Percentiles rank a stretch among this genome's conserved stretches.
Evolutionary conservation across 2,113 vertebrate species (phyloP).

Genomic region (Tonatia bakeri): DNA sequence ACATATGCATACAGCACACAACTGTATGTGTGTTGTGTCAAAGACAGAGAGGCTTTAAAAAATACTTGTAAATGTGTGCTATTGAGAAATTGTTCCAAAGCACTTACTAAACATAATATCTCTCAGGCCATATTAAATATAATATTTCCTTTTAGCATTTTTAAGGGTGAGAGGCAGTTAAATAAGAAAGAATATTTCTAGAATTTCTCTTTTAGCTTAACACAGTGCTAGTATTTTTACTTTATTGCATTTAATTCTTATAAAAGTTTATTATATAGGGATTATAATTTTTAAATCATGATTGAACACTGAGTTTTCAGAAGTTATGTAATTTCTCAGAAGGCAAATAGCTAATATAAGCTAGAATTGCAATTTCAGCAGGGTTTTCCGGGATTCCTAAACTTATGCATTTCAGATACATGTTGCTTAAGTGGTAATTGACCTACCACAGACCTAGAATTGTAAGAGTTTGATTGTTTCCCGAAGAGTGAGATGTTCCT

Average conservation of each 20-base stretch:
- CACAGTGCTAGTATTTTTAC: background rate
- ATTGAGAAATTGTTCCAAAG: background rate
- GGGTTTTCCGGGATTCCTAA: background rate
- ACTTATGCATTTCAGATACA: background rate
- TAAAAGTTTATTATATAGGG: background rate
- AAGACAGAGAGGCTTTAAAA: background rate
- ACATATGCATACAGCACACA: background rate
- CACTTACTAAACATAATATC: background rate
- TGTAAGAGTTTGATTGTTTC: background rate
- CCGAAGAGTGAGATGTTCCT: background rate
- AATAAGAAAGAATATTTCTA: background rate
- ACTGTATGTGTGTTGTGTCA: background rate
- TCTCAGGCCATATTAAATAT: background rate
- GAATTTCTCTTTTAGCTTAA: background rate
- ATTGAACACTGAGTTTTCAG: background rate
- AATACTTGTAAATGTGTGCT: background rate
- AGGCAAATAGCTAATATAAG: background rate
- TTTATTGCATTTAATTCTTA: background rate
- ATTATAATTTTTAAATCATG: background rate
- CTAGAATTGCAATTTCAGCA: background rate
- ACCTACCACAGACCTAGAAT: background rate
- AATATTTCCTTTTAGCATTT: background rate
- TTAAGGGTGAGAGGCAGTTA: background rate
- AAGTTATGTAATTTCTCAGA: background rate
- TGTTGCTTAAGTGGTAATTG: background rate